These are phyloP conservation scores for Heterotis niloticus DNA, from an alignment of 2,113 vertebrate genomes.

Conservation along the genomic window DNA sequence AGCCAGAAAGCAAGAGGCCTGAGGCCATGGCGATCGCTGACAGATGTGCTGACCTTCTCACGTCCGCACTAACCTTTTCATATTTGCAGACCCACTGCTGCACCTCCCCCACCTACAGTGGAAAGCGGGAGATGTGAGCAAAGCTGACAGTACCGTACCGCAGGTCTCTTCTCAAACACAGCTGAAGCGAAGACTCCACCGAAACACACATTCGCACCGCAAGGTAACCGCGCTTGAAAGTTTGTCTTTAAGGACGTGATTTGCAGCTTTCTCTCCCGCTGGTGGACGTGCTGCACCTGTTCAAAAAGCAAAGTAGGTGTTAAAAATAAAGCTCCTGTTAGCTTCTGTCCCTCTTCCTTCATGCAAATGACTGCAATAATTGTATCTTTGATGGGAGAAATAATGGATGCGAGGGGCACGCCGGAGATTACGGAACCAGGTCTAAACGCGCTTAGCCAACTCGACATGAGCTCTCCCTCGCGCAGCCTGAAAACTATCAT, in stretches of 20 bases:
- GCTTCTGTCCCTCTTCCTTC: too few species aligned
- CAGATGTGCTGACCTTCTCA: neutral
- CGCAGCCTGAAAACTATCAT: too few species aligned
- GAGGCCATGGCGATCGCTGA: neutral
- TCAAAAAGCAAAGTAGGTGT: too few species aligned
- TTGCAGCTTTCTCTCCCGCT: neutral
- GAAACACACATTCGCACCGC: neutral
- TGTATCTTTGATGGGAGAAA: too few species aligned
- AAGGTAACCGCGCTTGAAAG: neutral
- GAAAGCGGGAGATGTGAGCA: neutral
- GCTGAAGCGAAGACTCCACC: neutral
- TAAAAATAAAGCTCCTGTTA: too few species aligned
- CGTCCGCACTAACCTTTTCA: neutral
- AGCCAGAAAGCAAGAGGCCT: too few species aligned
- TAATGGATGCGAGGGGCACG: too few species aligned
- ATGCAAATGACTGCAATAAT: too few species aligned
- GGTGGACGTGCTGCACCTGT: neutral
- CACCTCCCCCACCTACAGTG: neutral
- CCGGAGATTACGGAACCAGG: too few species aligned
- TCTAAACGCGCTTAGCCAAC: too few species aligned
- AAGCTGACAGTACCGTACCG: neutral
- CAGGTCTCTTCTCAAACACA: neutral
- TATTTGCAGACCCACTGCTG: neutral
- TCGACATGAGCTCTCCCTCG: too few species aligned
- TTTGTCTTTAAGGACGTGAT: neutral